Conservation (phyloP, 2,888 invertebrate genomes). For the Therioaphis trifolii region DNA sequence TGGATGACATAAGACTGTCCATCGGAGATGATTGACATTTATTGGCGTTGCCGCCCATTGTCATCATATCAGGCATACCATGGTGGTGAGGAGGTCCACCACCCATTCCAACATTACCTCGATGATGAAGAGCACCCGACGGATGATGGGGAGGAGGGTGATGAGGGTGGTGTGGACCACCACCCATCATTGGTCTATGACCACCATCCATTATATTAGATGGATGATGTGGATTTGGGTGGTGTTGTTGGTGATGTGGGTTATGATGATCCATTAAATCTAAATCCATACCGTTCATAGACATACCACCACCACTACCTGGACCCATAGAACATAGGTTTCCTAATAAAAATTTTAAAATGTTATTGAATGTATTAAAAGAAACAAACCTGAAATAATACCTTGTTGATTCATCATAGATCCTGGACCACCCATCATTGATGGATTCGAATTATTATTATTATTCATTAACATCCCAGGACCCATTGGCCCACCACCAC, state of each 20-base stretch:
- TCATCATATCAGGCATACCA: conserved; percentile 50
- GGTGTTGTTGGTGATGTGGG: conserved; percentile 60
- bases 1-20: conserved; percentile 47
- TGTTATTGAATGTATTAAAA: neutral
- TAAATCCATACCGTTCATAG: conserved; percentile 64
- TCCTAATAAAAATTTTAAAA: conserved; percentile 28
- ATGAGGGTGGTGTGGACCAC: conserved; percentile 47
- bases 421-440: conserved; percentile 40
- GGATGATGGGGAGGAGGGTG: conserved; percentile 57
- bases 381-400: neutral
- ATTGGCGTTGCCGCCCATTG: conserved; percentile 28
- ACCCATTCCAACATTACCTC: conserved; percentile 38
- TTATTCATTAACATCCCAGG: conserved; percentile 53
- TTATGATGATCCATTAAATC: conserved; percentile 59
- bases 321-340: conserved; percentile 55
- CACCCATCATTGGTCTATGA: conserved; percentile 63
- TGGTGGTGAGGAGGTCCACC: conserved; percentile 46
- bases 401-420: conserved; percentile 56
- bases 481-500: conserved; percentile 42
- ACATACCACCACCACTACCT: conserved; percentile 48
- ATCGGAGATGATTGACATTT: conserved; percentile 36
- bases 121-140: conserved; percentile 49
- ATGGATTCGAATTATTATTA: conserved; percentile 26
- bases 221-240: conserved; percentile 50
- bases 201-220: conserved; percentile 64